These are phyloP conservation scores for Dendropsophus ebraccatus DNA, from an alignment of 2,113 vertebrate species.

Conservation along the genomic window DNA sequence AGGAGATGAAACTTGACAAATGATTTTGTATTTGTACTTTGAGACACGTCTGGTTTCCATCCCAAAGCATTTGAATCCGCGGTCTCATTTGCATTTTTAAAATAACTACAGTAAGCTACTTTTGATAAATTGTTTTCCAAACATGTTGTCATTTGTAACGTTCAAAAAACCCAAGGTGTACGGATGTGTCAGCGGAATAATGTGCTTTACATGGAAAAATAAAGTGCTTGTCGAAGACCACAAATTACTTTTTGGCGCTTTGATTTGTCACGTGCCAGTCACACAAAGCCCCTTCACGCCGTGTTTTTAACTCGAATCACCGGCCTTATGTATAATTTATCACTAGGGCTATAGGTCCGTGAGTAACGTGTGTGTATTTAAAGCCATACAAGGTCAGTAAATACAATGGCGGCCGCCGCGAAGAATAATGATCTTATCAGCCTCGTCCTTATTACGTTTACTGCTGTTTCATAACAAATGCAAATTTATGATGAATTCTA, in stretches of 20 bases:
- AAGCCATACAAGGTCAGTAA: constrained; percentile 35
- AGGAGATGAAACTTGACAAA: constrained; percentile 18
- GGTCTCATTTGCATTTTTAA: constrained; percentile 42
- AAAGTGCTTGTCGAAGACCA: constrained; percentile 39
- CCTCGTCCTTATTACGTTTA: constrained; percentile 42
- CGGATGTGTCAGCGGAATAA: constrained; percentile 49
- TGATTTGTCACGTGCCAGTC: constrained; percentile 30
- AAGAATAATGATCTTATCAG: constrained; percentile 33
- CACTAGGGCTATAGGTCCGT: neutral
- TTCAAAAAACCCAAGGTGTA: constrained; percentile 25
- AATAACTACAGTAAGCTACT: constrained; percentile 49
- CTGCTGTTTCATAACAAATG: constrained; percentile 48
- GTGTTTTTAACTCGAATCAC: constrained; percentile 31
- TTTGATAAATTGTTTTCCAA: constrained; percentile 53
- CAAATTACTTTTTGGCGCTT: constrained; percentile 52
- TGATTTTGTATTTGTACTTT: constrained; percentile 20
- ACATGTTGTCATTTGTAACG: constrained; percentile 42
- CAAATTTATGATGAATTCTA: constrained; percentile 53
- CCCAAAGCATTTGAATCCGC: constrained; percentile 18
- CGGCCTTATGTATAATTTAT: constrained; percentile 9
- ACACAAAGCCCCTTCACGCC: neutral
- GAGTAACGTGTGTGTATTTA: constrained; percentile 28
- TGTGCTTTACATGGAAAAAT: constrained; percentile 50
- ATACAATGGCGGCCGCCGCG: neutral
- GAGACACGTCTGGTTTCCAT: constrained; percentile 20